Evolutionary conservation across 2,113 vertebrate species (phyloP).

Genomic region (Peromyscus californicus): DNA sequence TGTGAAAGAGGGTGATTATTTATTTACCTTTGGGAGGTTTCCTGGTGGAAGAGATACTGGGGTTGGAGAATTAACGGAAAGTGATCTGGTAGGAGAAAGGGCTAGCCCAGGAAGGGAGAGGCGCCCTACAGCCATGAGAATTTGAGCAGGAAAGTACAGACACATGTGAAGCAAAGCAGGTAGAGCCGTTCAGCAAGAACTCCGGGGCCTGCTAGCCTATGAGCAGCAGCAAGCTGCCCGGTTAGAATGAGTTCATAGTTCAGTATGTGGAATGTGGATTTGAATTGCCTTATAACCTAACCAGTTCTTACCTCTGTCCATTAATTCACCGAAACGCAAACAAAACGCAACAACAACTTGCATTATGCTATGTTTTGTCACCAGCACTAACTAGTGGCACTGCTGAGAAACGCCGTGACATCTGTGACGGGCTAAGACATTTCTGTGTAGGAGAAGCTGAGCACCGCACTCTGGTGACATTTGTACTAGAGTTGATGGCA

Average conservation of each 20-base stretch:
- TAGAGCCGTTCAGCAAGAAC: background rate
- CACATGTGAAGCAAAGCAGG: background rate
- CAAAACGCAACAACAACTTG: background rate
- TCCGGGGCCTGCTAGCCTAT: background rate
- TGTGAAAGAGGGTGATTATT: background rate
- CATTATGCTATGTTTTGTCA: background rate
- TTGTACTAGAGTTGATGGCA: background rate
- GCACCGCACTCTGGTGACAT: background rate
- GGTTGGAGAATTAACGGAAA: background rate
- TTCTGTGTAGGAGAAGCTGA: background rate
- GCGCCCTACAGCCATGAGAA: background rate
- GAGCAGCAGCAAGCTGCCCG: background rate
- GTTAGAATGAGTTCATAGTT: background rate
- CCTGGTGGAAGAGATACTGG: background rate
- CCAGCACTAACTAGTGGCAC: background rate
- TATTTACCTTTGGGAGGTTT: background rate
- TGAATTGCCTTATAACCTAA: slow-evolving; percentile 7
- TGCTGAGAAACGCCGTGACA: background rate
- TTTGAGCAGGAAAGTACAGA: background rate
- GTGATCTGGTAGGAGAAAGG: background rate
- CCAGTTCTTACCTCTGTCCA: background rate
- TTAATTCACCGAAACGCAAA: background rate
- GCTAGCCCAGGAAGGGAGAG: background rate
- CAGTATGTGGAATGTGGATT: background rate
- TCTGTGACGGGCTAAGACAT: background rate